Percentiles rank a stretch among this genome's conserved stretches.
Conservation (phyloP, 2,113 vertebrate genomes). For the Mixornis gularis region DNA sequence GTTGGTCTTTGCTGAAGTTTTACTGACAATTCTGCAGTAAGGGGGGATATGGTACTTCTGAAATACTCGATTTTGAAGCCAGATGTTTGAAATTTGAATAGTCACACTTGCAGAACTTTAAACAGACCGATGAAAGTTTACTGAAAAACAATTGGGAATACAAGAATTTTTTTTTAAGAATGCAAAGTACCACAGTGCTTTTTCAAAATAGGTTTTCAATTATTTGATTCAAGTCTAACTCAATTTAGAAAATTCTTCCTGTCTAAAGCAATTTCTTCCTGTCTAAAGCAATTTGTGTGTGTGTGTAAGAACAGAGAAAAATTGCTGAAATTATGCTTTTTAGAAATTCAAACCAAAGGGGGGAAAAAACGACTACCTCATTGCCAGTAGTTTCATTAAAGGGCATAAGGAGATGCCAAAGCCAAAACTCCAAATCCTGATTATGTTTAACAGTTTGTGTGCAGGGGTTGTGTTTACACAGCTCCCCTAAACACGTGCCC, state of each 20-base stretch:
- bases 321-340: constrained; percentile 54
- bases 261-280: constrained; percentile 55
- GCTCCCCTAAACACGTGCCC: not conserved
- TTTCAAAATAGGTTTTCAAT: constrained; percentile 64
- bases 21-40: constrained; percentile 43
- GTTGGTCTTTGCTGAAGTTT: constrained; percentile 13
- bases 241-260: constrained; percentile 61
- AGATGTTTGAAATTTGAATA: constrained; percentile 75
- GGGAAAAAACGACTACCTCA: not conserved
- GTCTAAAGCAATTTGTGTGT: constrained; percentile 39
- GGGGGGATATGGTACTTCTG: not conserved
- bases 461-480: not conserved
- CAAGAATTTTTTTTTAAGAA: constrained; percentile 50
- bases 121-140: constrained; percentile 65
- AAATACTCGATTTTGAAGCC: constrained; percentile 65
- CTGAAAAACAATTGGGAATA: constrained; percentile 58
- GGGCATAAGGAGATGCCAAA: not conserved
- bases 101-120: constrained; percentile 67
- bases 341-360: constrained; percentile 33
- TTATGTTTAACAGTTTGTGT: not conserved
- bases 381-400: constrained; percentile 13
- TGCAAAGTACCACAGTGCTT: constrained; percentile 15
- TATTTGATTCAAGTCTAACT: constrained; percentile 65
- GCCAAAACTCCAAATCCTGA: not conserved
- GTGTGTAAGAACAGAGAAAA: constrained; percentile 23